Evolutionary conservation across 2,888 invertebrate species (phyloP), one percentile per base, ranked within the genome.

Genomic region (Clanis bilineata): DNA sequence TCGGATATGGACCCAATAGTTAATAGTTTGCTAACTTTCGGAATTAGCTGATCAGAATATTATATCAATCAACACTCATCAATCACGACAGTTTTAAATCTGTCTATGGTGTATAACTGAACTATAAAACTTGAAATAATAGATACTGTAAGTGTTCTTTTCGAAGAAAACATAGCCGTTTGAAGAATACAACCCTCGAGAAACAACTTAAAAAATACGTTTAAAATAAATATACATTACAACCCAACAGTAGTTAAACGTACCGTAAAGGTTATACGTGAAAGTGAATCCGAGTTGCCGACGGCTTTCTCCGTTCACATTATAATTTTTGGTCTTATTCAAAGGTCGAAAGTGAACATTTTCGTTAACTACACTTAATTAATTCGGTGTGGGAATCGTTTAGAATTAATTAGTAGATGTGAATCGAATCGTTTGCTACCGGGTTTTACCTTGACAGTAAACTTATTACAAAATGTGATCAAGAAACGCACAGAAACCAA

Each of bases 301-400:
- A 18, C 36, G 43, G 10, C 59, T 59, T 59, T 55, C 55, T 23
- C 44, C 36, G 23, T 43, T 15, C 59, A 21, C 41, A 25, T 10
- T 44, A 23, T 41, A 22, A 38, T 41, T 43, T 47, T 56, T 38
- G 15, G 45, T 45, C 22, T 41, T 43, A 41, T 55, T 47, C 56
- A 32, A 6, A 41, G 21, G n/a, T 32, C 32, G 32, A 59, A 57
- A 43, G 51, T 32, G 60, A 60, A 56, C 57, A 60, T 60, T 32
- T 25, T 5, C 9, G 44, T 62, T 47, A 32, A 41, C 38, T 28
- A 15, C 21, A 36, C 22, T 28, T 39, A 57, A 56, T 60, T 61
- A n/a, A 56, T 28, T 21, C 32, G 15, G 10, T 10, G 51, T 32
- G 51, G 18, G 51, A 51, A 51, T 21, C n/a, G 45, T 41, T 41